A percentile compares a stretch with the other conserved stretches of the same genome.
Conservation (phyloP, 2,888 invertebrate species). For the Pardosa pseudoannulata region DNA sequence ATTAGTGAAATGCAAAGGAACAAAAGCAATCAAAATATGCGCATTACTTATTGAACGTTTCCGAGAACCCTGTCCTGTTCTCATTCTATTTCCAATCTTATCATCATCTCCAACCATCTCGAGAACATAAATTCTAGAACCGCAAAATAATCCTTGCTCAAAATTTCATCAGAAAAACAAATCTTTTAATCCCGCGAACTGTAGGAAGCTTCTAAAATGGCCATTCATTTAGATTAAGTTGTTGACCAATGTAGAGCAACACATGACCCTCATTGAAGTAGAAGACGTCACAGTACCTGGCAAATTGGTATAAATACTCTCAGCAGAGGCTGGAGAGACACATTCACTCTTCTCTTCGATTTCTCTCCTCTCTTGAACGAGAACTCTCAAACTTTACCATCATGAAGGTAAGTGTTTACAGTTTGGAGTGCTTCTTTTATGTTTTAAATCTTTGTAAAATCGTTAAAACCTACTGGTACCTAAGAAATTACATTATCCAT, state of each 20-base stretch:
- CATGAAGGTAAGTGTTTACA: slow-evolving; percentile 47
- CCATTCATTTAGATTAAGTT: slow-evolving; percentile 6
- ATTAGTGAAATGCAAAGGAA: too few species aligned
- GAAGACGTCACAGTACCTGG: background rate
- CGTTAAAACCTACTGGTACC: too few species aligned
- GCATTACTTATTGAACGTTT: too few species aligned
- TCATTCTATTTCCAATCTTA: too few species aligned
- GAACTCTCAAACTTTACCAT: background rate
- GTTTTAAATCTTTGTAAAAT: too few species aligned
- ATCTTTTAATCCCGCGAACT: background rate
- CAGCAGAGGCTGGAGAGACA: background rate
- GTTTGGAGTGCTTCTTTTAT: slow-evolving; percentile 4
- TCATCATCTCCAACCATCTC: too few species aligned
- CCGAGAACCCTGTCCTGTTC: too few species aligned
- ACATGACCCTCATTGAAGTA: background rate
- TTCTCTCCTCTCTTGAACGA: background rate
- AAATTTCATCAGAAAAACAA: background rate
- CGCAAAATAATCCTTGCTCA: background rate
- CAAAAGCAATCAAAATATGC: too few species aligned
- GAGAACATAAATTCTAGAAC: background rate
- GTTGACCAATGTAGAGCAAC: background rate
- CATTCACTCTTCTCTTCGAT: background rate
- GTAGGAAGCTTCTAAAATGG: background rate
- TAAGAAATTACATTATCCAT: too few species aligned
- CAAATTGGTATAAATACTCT: background rate